phyloP scores from a whole-genome alignment of 37 sponge, comb jelly and placozoan species.

The Geodia barretti region DNA sequence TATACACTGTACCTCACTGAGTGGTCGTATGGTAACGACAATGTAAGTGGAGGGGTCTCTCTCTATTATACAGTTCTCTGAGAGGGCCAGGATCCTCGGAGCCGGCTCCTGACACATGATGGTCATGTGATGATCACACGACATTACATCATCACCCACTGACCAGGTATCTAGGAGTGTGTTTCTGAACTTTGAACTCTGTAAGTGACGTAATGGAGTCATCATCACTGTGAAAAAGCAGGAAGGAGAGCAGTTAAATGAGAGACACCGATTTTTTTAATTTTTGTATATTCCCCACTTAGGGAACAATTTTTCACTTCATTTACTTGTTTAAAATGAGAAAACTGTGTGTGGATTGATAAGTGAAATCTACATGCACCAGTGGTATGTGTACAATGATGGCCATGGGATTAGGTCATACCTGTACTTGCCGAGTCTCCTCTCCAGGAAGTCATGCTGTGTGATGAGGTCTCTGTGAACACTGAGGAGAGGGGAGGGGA shows the following conservation, averaged over 20 bases:
- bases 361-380: no score
- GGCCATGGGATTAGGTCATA: no score
- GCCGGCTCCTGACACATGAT: constrained; percentile 92
- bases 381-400: no score
- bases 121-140: no score
- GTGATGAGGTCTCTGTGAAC: constrained; percentile 61
- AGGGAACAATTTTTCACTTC: no score
- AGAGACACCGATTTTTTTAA: no score
- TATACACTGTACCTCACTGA: constrained; percentile 84
- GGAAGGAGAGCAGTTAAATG: no score
- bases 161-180: constrained; percentile 65
- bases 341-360: no score
- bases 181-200: constrained; percentile 93
- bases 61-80: constrained; percentile 96
- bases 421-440: constrained; percentile 81
- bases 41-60: constrained; percentile 96
- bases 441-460: constrained; percentile 50
- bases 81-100: constrained; percentile 81
- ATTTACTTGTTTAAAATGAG: no score
- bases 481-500: constrained; percentile 32
- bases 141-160: no score
- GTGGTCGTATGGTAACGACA: constrained; percentile 82
- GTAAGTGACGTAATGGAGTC: constrained; percentile 93
- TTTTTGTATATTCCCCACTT: no score
- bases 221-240: constrained; percentile 89